These are phyloP conservation scores for Campylomormyrus tamandua DNA, from an alignment of 2,113 vertebrate species.

Conservation along the genomic window DNA sequence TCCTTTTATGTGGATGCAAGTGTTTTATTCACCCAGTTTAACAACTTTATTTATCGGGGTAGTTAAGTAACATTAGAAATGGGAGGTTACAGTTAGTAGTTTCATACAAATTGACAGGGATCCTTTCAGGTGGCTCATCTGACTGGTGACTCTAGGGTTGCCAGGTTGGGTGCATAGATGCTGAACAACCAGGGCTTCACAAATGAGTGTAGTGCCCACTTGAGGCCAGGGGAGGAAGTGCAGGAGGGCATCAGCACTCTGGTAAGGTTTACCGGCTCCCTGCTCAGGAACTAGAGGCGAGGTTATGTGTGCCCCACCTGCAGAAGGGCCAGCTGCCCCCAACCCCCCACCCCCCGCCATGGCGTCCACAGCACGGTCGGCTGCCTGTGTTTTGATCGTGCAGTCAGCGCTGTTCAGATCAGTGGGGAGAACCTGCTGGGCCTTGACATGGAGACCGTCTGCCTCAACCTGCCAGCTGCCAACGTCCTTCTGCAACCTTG, in stretches of 20 bases:
- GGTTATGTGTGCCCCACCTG: not conserved
- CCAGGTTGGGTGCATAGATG: not conserved
- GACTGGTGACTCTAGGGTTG: not conserved
- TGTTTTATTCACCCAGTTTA: not conserved
- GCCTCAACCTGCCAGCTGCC: not conserved
- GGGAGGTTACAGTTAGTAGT: not conserved
- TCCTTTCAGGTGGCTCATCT: not conserved
- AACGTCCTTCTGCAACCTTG: slow-evolving; percentile 23
- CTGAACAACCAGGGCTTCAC: not conserved
- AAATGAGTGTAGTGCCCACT: not conserved
- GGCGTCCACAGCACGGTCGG: not conserved
- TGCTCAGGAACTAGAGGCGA: not conserved
- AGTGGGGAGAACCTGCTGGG: not conserved
- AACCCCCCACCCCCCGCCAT: not conserved
- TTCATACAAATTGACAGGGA: not conserved
- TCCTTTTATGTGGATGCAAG: not conserved
- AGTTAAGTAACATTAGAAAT: not conserved
- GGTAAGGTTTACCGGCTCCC: not conserved
- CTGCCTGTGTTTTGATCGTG: not conserved
- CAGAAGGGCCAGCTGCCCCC: not conserved
- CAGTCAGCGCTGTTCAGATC: not conserved
- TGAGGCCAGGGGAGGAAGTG: not conserved
- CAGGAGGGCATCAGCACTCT: not conserved
- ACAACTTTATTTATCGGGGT: not conserved
- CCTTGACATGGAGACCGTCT: not conserved